These are phyloP conservation scores for Alca torda DNA, from an alignment of 2,797 vertebrate species.

Conservation along the genomic window DNA sequence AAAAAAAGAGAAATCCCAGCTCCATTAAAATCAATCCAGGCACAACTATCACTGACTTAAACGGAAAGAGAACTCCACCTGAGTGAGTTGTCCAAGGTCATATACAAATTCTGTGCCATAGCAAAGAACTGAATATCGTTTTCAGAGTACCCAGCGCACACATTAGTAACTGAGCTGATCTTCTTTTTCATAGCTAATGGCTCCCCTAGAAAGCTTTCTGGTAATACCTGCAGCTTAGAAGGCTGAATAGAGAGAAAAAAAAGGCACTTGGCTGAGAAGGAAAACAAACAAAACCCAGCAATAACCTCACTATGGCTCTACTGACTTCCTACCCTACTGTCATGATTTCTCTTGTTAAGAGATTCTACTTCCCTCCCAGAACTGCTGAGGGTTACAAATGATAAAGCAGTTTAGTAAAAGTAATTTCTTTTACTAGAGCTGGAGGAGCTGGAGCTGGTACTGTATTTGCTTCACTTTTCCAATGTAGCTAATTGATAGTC, in stretches of 20 bases:
- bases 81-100: not conserved
- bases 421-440: not conserved
- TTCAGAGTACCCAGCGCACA: not conserved
- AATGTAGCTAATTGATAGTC: not conserved
- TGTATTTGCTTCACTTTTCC: not conserved
- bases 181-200: not conserved
- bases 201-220: not conserved
- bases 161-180: not conserved
- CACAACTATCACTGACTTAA: not conserved
- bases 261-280: not conserved
- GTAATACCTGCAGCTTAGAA: not conserved
- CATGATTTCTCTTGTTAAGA: not conserved
- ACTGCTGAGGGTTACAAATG: not conserved
- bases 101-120: not conserved
- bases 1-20: not conserved
- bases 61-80: not conserved
- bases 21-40: not conserved
- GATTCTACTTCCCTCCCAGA: not conserved
- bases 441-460: not conserved
- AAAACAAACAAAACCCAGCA: not conserved
- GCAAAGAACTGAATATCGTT: not conserved
- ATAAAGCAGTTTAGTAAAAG: not conserved
- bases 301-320: not conserved
- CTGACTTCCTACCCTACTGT: not conserved
- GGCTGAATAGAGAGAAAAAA: not conserved